These are phyloP conservation scores for Lasioglossum calceatum DNA, from an alignment of 2,888 invertebrate species.

Conservation along the genomic window DNA sequence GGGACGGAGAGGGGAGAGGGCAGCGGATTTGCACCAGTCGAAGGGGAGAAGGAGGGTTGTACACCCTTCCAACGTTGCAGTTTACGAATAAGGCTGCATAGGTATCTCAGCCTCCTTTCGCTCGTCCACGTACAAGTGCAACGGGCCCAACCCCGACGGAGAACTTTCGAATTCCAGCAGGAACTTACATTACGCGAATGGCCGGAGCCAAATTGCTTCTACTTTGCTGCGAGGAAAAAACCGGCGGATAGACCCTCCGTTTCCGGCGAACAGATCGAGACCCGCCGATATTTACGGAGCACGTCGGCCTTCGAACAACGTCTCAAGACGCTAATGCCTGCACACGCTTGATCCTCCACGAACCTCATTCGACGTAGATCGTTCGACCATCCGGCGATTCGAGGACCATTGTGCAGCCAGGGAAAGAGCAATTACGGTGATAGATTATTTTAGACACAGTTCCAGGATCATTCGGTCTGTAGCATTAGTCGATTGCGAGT, in stretches of 20 bases:
- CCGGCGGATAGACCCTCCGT: slow-evolving; percentile 57
- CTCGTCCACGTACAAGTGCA: slow-evolving; percentile 7
- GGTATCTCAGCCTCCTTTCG: slow-evolving; percentile 11
- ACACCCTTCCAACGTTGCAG: slow-evolving; percentile 25
- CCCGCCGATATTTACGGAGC: slow-evolving; percentile 39
- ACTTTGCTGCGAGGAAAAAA: slow-evolving; percentile 42
- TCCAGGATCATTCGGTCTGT: too few relatives aligned
- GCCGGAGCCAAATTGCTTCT: slow-evolving; percentile 67
- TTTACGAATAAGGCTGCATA: slow-evolving; percentile 43
- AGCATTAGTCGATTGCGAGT: too few relatives aligned
- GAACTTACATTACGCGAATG: slow-evolving; percentile 73
- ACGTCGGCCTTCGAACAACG: background rate
- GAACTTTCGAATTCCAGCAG: slow-evolving; percentile 74
- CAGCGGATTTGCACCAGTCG: slow-evolving; percentile 8
- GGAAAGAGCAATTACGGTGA: too few relatives aligned
- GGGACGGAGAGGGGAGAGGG: too few relatives aligned
- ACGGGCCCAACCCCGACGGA: slow-evolving; percentile 24
- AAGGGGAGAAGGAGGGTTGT: background rate
- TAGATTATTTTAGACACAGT: too few relatives aligned
- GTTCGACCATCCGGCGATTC: background rate
- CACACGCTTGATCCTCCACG: background rate
- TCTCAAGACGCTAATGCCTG: background rate
- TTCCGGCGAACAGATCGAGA: slow-evolving; percentile 23
- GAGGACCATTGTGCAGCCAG: background rate
- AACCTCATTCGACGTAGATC: background rate